A percentile compares a stretch with the other conserved stretches of the same genome.
Conservation (phyloP, 2,797 vertebrate species). For the Fringilla coelebs region DNA sequence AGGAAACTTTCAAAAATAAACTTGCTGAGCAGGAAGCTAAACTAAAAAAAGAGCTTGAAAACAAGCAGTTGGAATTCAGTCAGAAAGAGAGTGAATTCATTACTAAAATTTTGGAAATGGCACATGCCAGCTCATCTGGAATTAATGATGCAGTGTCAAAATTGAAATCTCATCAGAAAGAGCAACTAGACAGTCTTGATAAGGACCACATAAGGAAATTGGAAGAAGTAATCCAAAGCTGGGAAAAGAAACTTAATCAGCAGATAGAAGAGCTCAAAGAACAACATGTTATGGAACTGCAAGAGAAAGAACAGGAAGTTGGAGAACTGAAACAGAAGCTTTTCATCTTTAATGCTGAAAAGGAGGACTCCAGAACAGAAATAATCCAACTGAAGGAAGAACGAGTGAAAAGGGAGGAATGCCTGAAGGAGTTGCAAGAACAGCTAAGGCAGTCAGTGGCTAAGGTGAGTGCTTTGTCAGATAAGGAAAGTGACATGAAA, state of each 20-base stretch:
- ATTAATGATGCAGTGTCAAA: constrained; percentile 83
- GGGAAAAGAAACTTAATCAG: constrained; percentile 83
- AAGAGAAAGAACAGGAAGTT: constrained; percentile 85
- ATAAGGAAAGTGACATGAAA: constrained; percentile 78
- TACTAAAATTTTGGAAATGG: constrained; percentile 88
- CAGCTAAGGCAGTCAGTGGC: constrained; percentile 81
- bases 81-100: constrained; percentile 88
- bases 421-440: constrained; percentile 83
- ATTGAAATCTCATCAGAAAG: constrained; percentile 87
- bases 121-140: constrained; percentile 85
- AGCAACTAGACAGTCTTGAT: constrained; percentile 82
- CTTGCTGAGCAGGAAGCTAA: constrained; percentile 87
- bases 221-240: constrained; percentile 70
- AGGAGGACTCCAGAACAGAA: constrained; percentile 73
- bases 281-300: constrained; percentile 78
- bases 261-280: constrained; percentile 83
- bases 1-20: constrained; percentile 88
- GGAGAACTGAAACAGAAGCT: constrained; percentile 79
- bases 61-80: constrained; percentile 84
- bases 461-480: constrained; percentile 76
- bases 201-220: constrained; percentile 76
- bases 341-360: constrained; percentile 72
- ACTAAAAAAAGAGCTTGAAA: constrained; percentile 85
- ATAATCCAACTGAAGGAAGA: constrained; percentile 80
- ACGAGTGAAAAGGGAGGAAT: constrained; percentile 74